Conservation (phyloP, 35 echinoderm and acorn worm genomes). For the Holothuria glaberrima region DNA sequence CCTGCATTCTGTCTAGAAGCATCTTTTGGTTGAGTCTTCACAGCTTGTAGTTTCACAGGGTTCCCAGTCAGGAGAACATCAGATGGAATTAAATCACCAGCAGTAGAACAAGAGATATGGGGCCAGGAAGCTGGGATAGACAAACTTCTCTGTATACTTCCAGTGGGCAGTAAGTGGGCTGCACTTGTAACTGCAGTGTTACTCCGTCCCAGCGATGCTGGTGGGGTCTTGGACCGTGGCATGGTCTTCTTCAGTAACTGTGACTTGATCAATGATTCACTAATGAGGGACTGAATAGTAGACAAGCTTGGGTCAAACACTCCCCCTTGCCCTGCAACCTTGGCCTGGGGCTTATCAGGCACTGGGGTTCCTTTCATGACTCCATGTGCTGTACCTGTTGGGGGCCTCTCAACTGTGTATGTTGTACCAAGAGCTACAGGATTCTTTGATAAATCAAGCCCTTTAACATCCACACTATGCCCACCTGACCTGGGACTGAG, state of each 20-base stretch:
- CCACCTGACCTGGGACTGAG: conserved; percentile 14
- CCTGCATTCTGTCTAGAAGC: not conserved
- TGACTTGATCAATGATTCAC: conserved; percentile 50
- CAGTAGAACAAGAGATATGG: not conserved
- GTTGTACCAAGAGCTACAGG: too few species aligned
- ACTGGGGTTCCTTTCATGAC: not conserved
- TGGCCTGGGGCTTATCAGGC: not conserved
- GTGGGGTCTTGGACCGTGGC: conserved; percentile 46
- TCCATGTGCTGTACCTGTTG: not conserved
- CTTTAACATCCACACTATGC: too few species aligned
- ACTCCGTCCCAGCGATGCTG: conserved; percentile 30
- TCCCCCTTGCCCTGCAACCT: not conserved
- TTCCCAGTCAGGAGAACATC: not conserved
- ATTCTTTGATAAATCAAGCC: too few species aligned
- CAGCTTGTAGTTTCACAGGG: not conserved
- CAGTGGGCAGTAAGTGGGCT: not conserved
- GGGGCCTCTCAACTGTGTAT: not conserved
- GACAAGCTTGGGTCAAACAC: conserved; percentile 37
- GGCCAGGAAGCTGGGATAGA: conserved; percentile 37
- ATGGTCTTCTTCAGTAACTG: conserved; percentile 30
- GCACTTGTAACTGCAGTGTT: not conserved
- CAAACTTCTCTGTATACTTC: conserved; percentile 34
- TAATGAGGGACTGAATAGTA: conserved; percentile 56
- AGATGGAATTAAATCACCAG: conserved; percentile 20
- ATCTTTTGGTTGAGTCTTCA: not conserved